Evolutionary conservation across 2,888 invertebrate genomes (phyloP).

Genomic region (Chymomyza procnemis): DNA sequence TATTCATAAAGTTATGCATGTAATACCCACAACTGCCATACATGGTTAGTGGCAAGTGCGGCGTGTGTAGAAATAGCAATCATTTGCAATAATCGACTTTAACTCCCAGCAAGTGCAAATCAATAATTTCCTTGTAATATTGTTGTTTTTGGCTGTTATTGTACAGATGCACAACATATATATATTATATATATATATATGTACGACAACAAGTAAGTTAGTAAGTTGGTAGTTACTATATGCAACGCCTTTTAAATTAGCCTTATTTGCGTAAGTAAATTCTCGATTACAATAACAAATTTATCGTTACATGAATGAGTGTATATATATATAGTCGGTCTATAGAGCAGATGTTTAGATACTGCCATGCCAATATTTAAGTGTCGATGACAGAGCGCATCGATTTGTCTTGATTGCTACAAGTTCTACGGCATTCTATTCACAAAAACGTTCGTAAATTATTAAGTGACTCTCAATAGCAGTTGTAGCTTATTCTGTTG

Average conservation of each 20-base stretch:
- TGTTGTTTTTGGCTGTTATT: slow-evolving; percentile 5
- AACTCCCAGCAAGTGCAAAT: slow-evolving; percentile 18
- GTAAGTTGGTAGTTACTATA: slow-evolving; percentile 25
- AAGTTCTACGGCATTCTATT: neutral
- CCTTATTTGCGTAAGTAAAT: slow-evolving; percentile 52
- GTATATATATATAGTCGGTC: neutral
- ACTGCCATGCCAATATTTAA: slow-evolving; percentile 27
- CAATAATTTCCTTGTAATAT: slow-evolving; percentile 24
- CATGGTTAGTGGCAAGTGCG: slow-evolving; percentile 4
- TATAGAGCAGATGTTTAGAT: too few relatives aligned
- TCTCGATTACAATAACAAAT: neutral
- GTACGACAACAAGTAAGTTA: slow-evolving; percentile 6
- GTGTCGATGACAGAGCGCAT: slow-evolving; percentile 16
- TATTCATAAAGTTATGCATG: neutral
- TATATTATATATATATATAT: neutral
- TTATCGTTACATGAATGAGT: neutral
- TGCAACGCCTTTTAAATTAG: slow-evolving; percentile 39
- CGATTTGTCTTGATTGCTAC: slow-evolving; percentile 32
- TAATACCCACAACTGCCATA: neutral
- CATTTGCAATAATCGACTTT: slow-evolving; percentile 5
- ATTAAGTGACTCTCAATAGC: slow-evolving; percentile 52
- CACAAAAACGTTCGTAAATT: slow-evolving; percentile 43
- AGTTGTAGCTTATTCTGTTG: slow-evolving; percentile 26
- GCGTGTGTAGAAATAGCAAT: slow-evolving; percentile 14
- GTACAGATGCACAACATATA: too few relatives aligned